phyloP scores from a whole-genome alignment of 2,797 vertebrate species.

The Cyprinodon diabolis region DNA sequence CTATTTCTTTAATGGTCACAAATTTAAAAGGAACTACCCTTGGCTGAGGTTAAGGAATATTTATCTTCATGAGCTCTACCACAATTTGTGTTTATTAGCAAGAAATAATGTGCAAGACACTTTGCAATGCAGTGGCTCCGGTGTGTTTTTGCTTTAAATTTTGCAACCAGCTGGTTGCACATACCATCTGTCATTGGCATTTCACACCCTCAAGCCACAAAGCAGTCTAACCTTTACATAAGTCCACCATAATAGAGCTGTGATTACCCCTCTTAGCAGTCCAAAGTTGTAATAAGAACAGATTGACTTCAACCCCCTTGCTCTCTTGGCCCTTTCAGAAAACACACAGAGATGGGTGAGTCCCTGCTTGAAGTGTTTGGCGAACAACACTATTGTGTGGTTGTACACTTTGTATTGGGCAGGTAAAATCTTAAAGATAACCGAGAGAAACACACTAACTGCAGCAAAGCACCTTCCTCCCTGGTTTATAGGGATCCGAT shows the following conservation, averaged over 20 bases:
- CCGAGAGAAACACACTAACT: slow-evolving; percentile 3
- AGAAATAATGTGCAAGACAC: neutral
- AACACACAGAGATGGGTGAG: neutral
- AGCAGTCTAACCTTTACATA: slow-evolving; percentile 6
- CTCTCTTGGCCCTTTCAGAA: neutral
- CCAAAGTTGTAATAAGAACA: slow-evolving; percentile 6
- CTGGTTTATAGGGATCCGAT: slow-evolving; percentile 30
- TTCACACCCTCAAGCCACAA: slow-evolving; percentile 1
- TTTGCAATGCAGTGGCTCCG: neutral
- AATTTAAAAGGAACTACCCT: neutral
- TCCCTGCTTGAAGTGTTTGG: neutral
- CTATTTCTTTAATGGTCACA: neutral
- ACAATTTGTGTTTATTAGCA: neutral
- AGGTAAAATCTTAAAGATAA: neutral
- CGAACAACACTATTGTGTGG: neutral
- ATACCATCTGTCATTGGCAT: neutral
- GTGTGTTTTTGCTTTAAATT: slow-evolving; percentile 4
- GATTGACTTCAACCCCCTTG: neutral
- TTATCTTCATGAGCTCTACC: neutral
- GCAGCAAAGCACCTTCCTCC: slow-evolving; percentile 20
- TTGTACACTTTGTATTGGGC: neutral
- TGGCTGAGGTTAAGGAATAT: neutral
- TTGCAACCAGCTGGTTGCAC: neutral
- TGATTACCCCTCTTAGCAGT: neutral
- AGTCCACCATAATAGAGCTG: slow-evolving; percentile 2